Percentiles rank a stretch among this genome's conserved stretches.
Evolutionary conservation across 2,888 invertebrate species (phyloP).

Genomic region (Lasiommata megera): DNA sequence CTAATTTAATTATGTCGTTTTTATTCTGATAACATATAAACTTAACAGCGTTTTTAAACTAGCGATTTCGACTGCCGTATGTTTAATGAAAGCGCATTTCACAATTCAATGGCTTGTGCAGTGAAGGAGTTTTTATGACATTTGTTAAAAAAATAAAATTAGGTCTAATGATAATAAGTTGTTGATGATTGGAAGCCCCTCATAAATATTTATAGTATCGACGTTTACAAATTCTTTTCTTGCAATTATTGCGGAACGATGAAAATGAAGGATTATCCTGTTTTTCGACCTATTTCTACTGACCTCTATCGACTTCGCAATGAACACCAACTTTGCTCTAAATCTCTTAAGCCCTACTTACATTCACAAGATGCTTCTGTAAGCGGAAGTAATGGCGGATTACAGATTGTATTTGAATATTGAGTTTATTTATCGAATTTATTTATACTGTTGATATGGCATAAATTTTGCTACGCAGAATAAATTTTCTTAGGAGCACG

Average conservation of each 20-base stretch:
- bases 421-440: background rate
- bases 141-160: no score
- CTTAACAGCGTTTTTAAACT: no score
- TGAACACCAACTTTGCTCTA: conserved; percentile 7
- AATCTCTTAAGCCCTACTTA: conserved; percentile 5
- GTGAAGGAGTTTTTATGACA: no score
- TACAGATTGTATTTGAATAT: conserved; percentile 1
- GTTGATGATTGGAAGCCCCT: background rate
- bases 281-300: conserved; percentile 20
- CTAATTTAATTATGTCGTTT: no score
- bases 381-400: conserved; percentile 4
- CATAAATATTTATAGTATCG: background rate
- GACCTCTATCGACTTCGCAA: conserved; percentile 13
- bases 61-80: no score
- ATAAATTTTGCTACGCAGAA: no score
- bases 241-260: background rate
- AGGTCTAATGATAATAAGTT: no score
- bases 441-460: no score
- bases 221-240: background rate
- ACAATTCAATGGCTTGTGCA: no score
- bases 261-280: conserved; percentile 10
- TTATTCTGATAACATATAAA: no score
- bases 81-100: no score
- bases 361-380: background rate
- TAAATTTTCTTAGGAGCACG: no score